Percentiles rank a stretch among this genome's conserved stretches.
Conservation (phyloP, 2,113 vertebrate species). For the Pachycephala philippinensis region DNA sequence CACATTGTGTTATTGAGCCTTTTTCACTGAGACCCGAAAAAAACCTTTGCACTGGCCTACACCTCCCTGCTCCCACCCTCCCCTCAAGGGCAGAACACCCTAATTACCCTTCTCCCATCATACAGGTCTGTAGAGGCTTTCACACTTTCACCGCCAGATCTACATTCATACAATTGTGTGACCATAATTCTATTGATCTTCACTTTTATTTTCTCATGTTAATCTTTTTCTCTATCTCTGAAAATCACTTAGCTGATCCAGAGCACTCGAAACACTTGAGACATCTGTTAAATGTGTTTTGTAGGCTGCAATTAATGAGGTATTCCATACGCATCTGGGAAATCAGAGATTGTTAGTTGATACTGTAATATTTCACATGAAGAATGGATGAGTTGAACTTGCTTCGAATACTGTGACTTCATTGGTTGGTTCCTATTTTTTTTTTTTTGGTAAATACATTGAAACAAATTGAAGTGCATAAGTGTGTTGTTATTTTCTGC, state of each 20-base stretch:
- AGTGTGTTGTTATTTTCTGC: neutral
- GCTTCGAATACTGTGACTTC: neutral
- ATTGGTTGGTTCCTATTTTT: neutral
- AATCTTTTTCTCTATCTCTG: neutral
- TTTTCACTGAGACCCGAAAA: neutral
- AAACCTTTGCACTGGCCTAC: neutral
- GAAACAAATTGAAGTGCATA: neutral
- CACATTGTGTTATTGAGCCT: neutral
- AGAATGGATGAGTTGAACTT: neutral
- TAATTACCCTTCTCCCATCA: neutral
- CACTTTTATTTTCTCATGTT: neutral
- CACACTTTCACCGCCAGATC: neutral
- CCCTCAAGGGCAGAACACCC: neutral
- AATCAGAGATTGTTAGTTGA: neutral
- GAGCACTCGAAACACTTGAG: neutral
- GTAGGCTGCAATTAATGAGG: neutral
- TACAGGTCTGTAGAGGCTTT: neutral
- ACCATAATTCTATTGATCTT: neutral
- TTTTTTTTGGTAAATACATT: neutral
- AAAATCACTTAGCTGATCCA: neutral
- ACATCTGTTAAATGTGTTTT: neutral
- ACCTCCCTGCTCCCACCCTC: rapidly evolving
- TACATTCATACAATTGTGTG: neutral
- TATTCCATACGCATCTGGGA: neutral
- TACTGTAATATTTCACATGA: neutral